Conservation (phyloP, 2,113 vertebrate genomes). For the Albula glossodonta region DNA sequence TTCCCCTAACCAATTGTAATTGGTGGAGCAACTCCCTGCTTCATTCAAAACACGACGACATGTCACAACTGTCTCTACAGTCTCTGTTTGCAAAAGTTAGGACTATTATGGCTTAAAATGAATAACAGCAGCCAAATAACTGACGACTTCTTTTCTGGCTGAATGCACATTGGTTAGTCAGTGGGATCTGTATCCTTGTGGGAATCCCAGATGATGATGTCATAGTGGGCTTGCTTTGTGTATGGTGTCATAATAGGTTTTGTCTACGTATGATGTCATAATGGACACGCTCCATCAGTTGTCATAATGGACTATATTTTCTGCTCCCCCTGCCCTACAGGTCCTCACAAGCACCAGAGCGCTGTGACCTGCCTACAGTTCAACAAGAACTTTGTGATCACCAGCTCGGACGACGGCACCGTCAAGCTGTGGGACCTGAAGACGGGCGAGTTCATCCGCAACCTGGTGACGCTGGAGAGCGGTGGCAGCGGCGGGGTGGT, state of each 20-base stretch:
- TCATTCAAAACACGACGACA: too few species aligned
- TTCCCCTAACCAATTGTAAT: too few species aligned
- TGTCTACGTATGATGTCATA: neutral
- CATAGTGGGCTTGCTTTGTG: neutral
- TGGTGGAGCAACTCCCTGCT: too few species aligned
- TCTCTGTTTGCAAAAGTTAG: too few species aligned
- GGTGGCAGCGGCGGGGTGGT: conserved; percentile 97
- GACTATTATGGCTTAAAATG: too few species aligned
- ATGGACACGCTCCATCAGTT: too few species aligned
- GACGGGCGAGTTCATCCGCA: conserved; percentile 99
- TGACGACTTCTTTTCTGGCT: too few species aligned
- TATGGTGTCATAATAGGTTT: neutral
- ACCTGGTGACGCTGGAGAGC: conserved; percentile 97
- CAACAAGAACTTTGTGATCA: conserved; percentile 99
- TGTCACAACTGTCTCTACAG: too few species aligned
- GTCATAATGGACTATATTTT: too few species aligned
- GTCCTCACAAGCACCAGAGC: conserved; percentile 99
- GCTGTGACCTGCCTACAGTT: conserved; percentile 99
- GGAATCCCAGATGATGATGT: neutral
- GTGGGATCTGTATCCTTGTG: neutral
- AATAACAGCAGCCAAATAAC: too few species aligned
- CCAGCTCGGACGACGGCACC: conserved; percentile 98
- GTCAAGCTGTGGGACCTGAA: conserved; percentile 99
- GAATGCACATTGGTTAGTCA: neutral
- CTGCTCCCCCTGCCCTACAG: conserved; percentile 57